These are phyloP conservation scores for Masticophis lateralis DNA, from an alignment of 2,797 vertebrate genomes.

Conservation along the genomic window DNA sequence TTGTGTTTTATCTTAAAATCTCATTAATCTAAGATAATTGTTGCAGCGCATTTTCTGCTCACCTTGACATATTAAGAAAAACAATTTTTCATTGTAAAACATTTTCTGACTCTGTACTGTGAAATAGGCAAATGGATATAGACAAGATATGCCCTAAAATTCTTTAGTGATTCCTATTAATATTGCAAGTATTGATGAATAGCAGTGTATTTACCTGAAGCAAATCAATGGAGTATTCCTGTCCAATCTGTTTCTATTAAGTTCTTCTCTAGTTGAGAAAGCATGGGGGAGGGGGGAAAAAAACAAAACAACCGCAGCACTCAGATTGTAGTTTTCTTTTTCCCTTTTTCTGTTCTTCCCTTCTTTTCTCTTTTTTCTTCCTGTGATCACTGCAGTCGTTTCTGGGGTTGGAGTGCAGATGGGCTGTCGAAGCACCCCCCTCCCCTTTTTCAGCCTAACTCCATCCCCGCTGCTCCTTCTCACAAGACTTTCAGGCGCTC, in stretches of 20 bases:
- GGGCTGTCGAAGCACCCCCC: slow-evolving; percentile 91
- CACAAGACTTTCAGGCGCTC: slow-evolving; percentile 94
- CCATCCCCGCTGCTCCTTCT: slow-evolving; percentile 88
- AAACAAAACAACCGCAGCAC: slow-evolving; percentile 64
- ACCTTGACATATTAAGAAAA: background rate
- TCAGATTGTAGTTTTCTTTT: slow-evolving; percentile 77
- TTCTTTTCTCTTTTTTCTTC: slow-evolving; percentile 59
- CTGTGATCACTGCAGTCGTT: slow-evolving; percentile 86
- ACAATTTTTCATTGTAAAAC: background rate
- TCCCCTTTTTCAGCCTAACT: slow-evolving; percentile 89
- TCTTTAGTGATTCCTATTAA: slow-evolving; percentile 17
- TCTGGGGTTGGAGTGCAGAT: slow-evolving; percentile 97
- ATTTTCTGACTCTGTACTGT: background rate
- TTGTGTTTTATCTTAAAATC: background rate
- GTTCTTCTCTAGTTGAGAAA: slow-evolving; percentile 63
- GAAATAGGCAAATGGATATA: slow-evolving; percentile 23
- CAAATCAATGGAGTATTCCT: slow-evolving; percentile 56
- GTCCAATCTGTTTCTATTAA: slow-evolving; percentile 74
- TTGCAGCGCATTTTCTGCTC: background rate
- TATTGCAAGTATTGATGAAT: slow-evolving; percentile 31
- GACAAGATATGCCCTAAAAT: slow-evolving; percentile 22
- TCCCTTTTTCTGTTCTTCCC: slow-evolving; percentile 56
- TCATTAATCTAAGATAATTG: slow-evolving; percentile 18
- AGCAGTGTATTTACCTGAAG: slow-evolving; percentile 27
- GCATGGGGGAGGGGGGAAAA: slow-evolving; percentile 38